Evolutionary conservation across 2,888 invertebrate genomes (phyloP), one percentile per base, ranked within the genome.

Genomic region (Mythimna lalbum): DNA sequence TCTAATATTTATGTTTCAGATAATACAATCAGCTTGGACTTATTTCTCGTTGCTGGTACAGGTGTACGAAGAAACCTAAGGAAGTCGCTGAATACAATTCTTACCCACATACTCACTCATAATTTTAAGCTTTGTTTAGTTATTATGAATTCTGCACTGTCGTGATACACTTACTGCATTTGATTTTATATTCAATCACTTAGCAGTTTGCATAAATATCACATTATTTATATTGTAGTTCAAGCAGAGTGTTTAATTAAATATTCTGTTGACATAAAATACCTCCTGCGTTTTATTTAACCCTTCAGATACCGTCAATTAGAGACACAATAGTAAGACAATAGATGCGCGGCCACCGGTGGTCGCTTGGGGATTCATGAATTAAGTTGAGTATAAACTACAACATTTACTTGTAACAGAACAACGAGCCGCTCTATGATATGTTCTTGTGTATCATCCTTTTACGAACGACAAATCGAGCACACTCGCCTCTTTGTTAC

Each of bases 11-110:
- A 31, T 65, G 56, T 78, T 77, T 53, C 87, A 87, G 87, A 87
- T 87, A 2, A 82, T 86, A 78, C 87, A 86, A 63, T 78, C 80
- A 4, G 72, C 86, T 0, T 87, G 81, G 82, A 87, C 86, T 0
- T 87, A 87, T 65, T 83, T 87, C 50, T 81, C 83, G 10, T 65
- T 87, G 60, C 55, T 87, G 49, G 75, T 85, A 33, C 87, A 87
- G 65, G 52, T 85, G n/a, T 87, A 80, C 53, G 36, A 69, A 68
- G 67, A 77, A 49, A 71, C 43, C 2, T 74, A 71, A 70, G 17
- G 17, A 50, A 53, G 21, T 19, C 21, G 1, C n/a, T 47, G 1
- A 0, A n/a, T 12, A 57, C 0, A 19, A 19, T 33, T 31, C 4
- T n/a, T 9, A 9, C n/a, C 10, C 4, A 36, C 52, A 31, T 33